phyloP scores from a whole-genome alignment of 2,888 invertebrate species.

The Microchrysa polita region DNA sequence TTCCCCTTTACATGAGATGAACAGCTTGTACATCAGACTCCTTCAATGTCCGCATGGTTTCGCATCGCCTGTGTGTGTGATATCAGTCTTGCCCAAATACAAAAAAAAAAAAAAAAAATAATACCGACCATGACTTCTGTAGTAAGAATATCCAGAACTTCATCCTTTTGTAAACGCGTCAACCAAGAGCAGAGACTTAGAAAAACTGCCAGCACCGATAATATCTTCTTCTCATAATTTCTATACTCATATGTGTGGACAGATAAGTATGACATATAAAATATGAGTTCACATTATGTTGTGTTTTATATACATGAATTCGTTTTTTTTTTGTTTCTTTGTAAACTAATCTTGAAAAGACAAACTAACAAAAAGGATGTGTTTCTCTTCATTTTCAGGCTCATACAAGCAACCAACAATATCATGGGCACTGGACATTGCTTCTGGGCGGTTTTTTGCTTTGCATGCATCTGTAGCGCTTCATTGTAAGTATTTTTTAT shows the following conservation, averaged over 20 bases:
- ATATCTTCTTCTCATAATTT: not conserved
- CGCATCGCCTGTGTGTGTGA: not conserved
- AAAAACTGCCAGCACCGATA: not conserved
- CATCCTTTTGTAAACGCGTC: not conserved
- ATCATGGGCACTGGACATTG: constrained; percentile 65
- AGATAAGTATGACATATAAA: no score
- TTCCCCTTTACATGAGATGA: constrained; percentile 10
- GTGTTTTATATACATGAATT: no score
- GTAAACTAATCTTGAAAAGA: constrained; percentile 5
- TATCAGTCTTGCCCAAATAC: not conserved
- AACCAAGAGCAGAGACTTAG: not conserved
- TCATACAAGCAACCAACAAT: constrained; percentile 47
- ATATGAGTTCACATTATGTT: no score
- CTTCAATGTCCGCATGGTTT: not conserved
- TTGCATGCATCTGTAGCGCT: constrained; percentile 65
- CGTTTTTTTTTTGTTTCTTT: not conserved
- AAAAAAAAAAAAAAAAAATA: no score
- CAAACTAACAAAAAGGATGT: constrained; percentile 1
- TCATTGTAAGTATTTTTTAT: constrained; percentile 62
- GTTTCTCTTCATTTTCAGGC: constrained; percentile 44
- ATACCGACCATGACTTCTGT: no score
- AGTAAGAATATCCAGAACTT: no score
- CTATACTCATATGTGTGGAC: not conserved
- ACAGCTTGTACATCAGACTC: constrained; percentile 6
- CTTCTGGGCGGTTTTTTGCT: constrained; percentile 65